A percentile compares a stretch with the other conserved stretches of the same genome.
Evolutionary conservation across 2,888 invertebrate species (phyloP).

Genomic region (Cheilosia scutellata): DNA sequence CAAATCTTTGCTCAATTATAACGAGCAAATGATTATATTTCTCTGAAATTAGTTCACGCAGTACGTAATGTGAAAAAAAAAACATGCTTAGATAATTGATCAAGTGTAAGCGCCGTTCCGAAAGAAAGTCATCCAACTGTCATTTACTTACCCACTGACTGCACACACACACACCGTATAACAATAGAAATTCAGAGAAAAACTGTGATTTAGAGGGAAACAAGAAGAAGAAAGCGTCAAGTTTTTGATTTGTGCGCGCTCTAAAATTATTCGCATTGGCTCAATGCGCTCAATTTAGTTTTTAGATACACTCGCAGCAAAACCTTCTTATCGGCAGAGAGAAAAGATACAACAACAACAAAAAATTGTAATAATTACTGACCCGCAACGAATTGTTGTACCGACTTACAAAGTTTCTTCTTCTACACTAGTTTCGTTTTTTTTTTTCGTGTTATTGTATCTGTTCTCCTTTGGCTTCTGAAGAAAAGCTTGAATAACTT

Average conservation of each 20-base stretch:
- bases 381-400: slow-evolving; percentile 75
- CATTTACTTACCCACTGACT: slow-evolving; percentile 35
- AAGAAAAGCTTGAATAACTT: slow-evolving; percentile 59
- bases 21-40: slow-evolving; percentile 8
- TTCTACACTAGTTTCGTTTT: slow-evolving; percentile 60
- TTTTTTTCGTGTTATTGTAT: slow-evolving; percentile 34
- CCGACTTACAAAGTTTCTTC: slow-evolving; percentile 66
- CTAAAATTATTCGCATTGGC: slow-evolving; percentile 67
- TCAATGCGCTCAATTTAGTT: slow-evolving; percentile 67
- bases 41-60: slow-evolving; percentile 39
- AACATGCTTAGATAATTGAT: slow-evolving; percentile 51
- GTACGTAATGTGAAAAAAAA: slow-evolving; percentile 14
- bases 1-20: slow-evolving; percentile 31
- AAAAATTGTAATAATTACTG: slow-evolving; percentile 70
- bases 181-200: slow-evolving; percentile 32
- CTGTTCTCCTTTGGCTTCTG: slow-evolving; percentile 55
- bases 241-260: slow-evolving; percentile 71
- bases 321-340: slow-evolving; percentile 51
- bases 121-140: slow-evolving; percentile 46
- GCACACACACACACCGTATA: slow-evolving; percentile 15
- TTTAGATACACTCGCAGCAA: slow-evolving; percentile 23
- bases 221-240: slow-evolving; percentile 73
- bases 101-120: slow-evolving; percentile 36
- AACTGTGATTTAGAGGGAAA: background rate
- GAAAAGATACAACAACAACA: slow-evolving; percentile 20